phyloP scores from a whole-genome alignment of 1,140 invertebrate genomes.

The Aphelinus certus region DNA sequence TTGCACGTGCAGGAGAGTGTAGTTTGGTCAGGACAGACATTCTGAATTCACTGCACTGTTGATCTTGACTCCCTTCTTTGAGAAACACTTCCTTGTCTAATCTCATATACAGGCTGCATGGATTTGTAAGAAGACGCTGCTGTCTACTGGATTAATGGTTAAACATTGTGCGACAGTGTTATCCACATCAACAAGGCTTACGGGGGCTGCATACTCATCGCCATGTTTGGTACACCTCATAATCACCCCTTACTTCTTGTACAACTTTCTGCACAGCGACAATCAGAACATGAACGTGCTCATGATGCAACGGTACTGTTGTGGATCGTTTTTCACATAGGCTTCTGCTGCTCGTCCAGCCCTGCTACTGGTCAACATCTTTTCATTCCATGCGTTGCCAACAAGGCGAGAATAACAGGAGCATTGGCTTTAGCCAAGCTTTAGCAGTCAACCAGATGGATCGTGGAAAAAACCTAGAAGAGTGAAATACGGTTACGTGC shows the following conservation, averaged over 20 bases:
- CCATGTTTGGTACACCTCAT: slow-evolving; percentile 75
- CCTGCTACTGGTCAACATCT: slow-evolving; percentile 63
- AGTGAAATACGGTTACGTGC: too few relatives aligned
- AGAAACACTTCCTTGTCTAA: too few relatives aligned
- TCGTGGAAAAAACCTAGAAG: too few relatives aligned
- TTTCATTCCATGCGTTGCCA: neutral
- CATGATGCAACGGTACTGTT: slow-evolving; percentile 66
- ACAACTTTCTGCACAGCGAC: slow-evolving; percentile 68
- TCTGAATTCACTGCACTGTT: too few relatives aligned
- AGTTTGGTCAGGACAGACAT: too few relatives aligned
- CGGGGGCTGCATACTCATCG: slow-evolving; percentile 70
- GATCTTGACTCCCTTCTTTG: too few relatives aligned
- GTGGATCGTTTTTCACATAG: slow-evolving; percentile 74
- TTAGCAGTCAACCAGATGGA: slow-evolving; percentile 49
- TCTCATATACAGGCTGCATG: too few relatives aligned
- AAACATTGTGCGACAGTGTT: slow-evolving; percentile 49
- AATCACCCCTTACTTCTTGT: slow-evolving; percentile 77
- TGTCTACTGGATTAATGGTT: too few relatives aligned
- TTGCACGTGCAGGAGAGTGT: too few relatives aligned
- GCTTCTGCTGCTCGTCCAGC: slow-evolving; percentile 74
- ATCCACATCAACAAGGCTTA: slow-evolving; percentile 63
- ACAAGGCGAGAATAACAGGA: slow-evolving; percentile 54
- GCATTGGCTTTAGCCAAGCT: slow-evolving; percentile 55
- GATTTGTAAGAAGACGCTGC: too few relatives aligned
- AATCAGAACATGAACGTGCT: slow-evolving; percentile 59